A percentile compares a stretch with the other conserved stretches of the same genome.
These are phyloP conservation scores for Leptinotarsa juncta DNA, from an alignment of 2,888 invertebrate species.

Conservation along the genomic window DNA sequence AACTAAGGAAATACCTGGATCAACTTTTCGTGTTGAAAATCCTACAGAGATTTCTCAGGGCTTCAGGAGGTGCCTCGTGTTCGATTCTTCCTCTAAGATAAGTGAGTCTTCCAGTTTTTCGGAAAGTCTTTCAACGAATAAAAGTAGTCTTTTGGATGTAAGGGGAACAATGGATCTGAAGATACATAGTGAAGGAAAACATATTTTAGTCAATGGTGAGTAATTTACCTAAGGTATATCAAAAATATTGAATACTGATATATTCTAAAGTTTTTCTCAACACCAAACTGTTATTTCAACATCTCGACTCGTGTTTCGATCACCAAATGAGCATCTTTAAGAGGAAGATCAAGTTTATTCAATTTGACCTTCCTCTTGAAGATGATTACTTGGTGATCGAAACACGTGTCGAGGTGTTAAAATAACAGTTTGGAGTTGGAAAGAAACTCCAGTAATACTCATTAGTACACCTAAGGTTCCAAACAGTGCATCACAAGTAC, in stretches of 20 bases:
- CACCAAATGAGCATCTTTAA: no score
- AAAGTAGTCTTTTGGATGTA: slow-evolving; percentile 52
- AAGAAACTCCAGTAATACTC: no score
- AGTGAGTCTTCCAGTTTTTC: slow-evolving; percentile 50
- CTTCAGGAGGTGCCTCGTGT: slow-evolving; percentile 64
- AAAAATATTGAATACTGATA: background rate
- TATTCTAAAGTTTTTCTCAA: no score
- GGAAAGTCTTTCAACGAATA: slow-evolving; percentile 51
- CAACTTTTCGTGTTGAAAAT: slow-evolving; percentile 29
- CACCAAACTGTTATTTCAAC: no score
- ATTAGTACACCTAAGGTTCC: no score
- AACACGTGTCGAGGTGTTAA: no score
- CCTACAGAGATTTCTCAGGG: slow-evolving; percentile 50
- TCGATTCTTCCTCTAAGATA: slow-evolving; percentile 59
- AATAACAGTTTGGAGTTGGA: no score
- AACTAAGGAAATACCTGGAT: slow-evolving; percentile 46
- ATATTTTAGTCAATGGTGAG: slow-evolving; percentile 65
- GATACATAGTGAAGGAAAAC: slow-evolving; percentile 58
- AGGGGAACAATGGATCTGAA: slow-evolving; percentile 64
- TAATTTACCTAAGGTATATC: slow-evolving; percentile 29
- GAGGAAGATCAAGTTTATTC: no score
- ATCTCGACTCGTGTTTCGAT: no score
- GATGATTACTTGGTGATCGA: no score
- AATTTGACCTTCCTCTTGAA: no score
- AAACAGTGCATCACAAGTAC: no score